Evolutionary conservation across 2,113 vertebrate species (phyloP), one percentile per base, ranked within the genome.

Genomic region (Epinephelus lanceolatus): DNA sequence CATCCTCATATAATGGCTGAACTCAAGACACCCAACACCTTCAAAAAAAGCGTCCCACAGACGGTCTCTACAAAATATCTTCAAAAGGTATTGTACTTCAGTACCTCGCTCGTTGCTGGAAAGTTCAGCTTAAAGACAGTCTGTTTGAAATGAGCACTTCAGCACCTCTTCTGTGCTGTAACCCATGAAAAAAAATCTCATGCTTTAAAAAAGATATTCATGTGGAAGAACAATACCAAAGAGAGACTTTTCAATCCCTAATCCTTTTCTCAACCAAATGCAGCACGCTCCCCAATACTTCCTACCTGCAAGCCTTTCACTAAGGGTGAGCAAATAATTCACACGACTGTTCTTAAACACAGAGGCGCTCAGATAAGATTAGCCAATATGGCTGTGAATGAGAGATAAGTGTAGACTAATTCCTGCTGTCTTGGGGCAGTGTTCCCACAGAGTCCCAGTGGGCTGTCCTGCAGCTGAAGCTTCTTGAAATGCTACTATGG

Each of bases 381-480:
- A 91, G 23, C 75, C 63, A 83, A 69, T 59, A 76, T 67, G 89
- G 88, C 91, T 94, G 94, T 25, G 78, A 81, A 83, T 61, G 78
- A 30, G 72, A 94, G 94, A 95, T 94, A 95, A 94, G 88, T 69
- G 75, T 55, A 49, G 71, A 84, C 83, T 86, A 89, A 94, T 91
- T 91, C 84, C 77, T 70, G 40, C 3, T 69, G 82, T 88, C 89
- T 90, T 37, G 25, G 51, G 84, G 85, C 72, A 75, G 55, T 78
- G 76, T 86, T 84, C 80, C 81, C 61, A 73, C 85, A 19, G 84
- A 74, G 84, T 88, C 89, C 88, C 88, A 49, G 21, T 25, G 65
- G 88, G 68, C 3, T 69, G 87, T 90, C 88, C 88, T 74, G 80
- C 71, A 81, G 84, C 88, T 18, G 60, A 75, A 59, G 56, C 51